Conservation (phyloP, 1,140 invertebrate species). For the Aphaenogaster floridana region DNA sequence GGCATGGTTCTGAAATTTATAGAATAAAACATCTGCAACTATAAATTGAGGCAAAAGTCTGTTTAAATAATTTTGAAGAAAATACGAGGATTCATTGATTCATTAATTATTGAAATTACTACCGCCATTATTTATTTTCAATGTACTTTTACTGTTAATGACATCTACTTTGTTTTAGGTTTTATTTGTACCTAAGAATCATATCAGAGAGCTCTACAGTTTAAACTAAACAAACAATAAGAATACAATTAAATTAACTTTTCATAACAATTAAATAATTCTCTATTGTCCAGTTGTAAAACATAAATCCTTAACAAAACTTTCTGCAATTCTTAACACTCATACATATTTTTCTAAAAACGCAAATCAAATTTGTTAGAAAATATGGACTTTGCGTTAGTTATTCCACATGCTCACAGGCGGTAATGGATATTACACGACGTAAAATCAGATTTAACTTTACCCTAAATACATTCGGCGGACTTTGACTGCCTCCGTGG, state of each 20-base stretch:
- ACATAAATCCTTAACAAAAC: neutral
- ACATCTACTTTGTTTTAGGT: neutral
- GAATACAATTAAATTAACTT: neutral
- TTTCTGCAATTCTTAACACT: neutral
- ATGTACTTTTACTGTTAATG: neutral
- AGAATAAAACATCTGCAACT: neutral
- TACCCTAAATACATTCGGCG: conserved; percentile 44
- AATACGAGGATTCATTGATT: neutral
- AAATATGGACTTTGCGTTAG: neutral
- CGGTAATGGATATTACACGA: conserved; percentile 42
- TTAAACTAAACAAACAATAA: neutral
- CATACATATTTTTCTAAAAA: neutral
- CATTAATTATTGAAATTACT: neutral
- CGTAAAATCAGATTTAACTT: conserved; percentile 50
- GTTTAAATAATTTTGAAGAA: neutral
- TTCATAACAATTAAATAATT: neutral
- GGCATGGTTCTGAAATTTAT: neutral
- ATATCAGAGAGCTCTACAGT: neutral
- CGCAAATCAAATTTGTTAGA: neutral
- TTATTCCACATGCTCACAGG: neutral
- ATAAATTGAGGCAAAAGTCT: neutral
- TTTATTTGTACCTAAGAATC: neutral
- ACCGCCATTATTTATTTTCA: neutral
- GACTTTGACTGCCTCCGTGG: conserved; percentile 46
- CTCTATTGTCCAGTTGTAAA: neutral